Base-by-base conservation (phyloP, 2,113 vertebrate species). In the Pogonocichla stellata region DNA sequence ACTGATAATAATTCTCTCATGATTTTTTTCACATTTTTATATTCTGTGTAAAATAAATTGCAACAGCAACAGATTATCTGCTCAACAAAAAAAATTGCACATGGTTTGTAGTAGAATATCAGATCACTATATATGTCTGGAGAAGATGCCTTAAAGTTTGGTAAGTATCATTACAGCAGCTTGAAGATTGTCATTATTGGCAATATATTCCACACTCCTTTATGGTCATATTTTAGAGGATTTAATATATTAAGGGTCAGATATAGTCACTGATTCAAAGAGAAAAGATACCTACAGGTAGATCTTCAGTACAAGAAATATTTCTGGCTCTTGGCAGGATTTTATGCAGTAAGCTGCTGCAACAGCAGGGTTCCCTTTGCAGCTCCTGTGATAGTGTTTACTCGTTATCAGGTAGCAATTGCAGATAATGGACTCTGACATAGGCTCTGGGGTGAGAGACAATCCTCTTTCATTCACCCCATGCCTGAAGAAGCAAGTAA, bases 371-470 rank as follows among this genome's bases (percentile, higher is more conserved):
- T 43, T 88, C 43, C 43, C 43, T 88, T 83, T 93, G 60, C 53
- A 86, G 36, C 40, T 92, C 34, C 72, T 93, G 64, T 53, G 69
- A 56, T 74, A 1, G 0, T 78, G 72, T 67, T 88, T 71, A n/a
- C 34, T 86, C 78, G 26, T 83, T 92, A 70, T 71, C 80, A 94
- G 56, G 26, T 51, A 86, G 43, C 36, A 91, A 83, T 92, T 94
- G 56, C 17, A 84, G 45, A 34, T 88, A 94, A 92, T 43, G 77
- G 64, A 45, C 51, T 86, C 51, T 53, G 72, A n/a, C 38, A 53
- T 9, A 47, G 80, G 26, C 33, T 80, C 58, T 62, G 51, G 34
- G 18, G 19, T 51, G 57, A 86, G 28, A 40, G 22, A 34, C 8
- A 62, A 9, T 43, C 26, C 80, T 73, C 56, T 73, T 77, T 78